These are phyloP conservation scores for Heliocidaris tuberculata DNA, from an alignment of 35 echinoderm and acorn worm species.

Conservation along the genomic window DNA sequence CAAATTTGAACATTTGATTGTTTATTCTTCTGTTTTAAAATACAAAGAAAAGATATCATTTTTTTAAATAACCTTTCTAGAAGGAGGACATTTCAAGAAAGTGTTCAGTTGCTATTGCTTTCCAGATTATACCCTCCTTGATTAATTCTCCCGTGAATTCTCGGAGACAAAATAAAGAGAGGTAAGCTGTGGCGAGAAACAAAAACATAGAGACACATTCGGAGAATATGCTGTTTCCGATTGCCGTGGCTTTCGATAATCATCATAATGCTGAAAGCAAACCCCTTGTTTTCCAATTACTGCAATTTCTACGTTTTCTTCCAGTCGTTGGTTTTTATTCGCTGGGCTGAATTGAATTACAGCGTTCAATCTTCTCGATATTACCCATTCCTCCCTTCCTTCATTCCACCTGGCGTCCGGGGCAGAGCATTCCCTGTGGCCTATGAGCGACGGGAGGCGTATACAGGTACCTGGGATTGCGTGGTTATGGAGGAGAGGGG, in stretches of 20 bases:
- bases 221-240: not conserved
- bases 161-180: not conserved
- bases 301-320: not conserved
- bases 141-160: not conserved
- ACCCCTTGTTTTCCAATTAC: not conserved
- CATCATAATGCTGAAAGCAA: not conserved
- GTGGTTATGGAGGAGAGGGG: too few relatives aligned
- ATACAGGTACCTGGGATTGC: too few relatives aligned
- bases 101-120: not conserved
- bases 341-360: slow-evolving; percentile 2
- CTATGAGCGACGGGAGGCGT: not conserved
- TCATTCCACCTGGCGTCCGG: not conserved
- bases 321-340: not conserved
- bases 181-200: not conserved
- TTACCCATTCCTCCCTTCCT: not conserved
- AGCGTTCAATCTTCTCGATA: not conserved
- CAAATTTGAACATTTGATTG: too few relatives aligned
- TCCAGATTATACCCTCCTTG: not conserved
- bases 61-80: too few relatives aligned
- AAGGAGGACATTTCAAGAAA: too few relatives aligned
- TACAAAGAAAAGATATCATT: too few relatives aligned
- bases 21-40: too few relatives aligned
- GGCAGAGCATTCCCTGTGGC: not conserved
- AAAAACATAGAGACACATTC: not conserved
- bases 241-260: not conserved